Base-by-base conservation (phyloP, 2,113 vertebrate genomes). In the Bufo bufo region DNA sequence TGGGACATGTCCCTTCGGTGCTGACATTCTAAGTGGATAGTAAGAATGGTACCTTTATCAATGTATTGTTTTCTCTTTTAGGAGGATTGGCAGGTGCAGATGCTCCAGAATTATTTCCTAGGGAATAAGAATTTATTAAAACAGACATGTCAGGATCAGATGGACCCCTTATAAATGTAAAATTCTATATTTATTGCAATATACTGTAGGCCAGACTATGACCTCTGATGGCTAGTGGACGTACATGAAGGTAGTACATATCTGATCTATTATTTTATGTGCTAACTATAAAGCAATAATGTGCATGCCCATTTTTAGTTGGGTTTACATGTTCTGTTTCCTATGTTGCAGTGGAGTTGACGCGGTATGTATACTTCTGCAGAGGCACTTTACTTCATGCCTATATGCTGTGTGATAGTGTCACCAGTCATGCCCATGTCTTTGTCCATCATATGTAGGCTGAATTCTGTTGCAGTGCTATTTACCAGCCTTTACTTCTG, bases 301-400 rank as follows among this genome's bases (percentile, higher is more conserved):
- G 58, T 80, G 54, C 77, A 78, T 78, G 50, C 56, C 78, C 56
- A 4, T 59, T 61, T 61, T 59, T 59, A 56, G 54, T 43, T 58
- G 50, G 50, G 17, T 79, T 80, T 43, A 61, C 23, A 4, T 17
- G n/a, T 58, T n/a, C 7, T 50, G 65, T 33, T 58, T 79, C 52
- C 52, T 56, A 13, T 13, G 14, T 79, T 1, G 2, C 16, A 54
- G 49, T 78, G 49, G 8, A 54, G 20, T 54, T 79, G 13, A 33
- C 66, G 47, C 71, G 17, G 50, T 78, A 45, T 49, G 50, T 78
- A 78, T 23, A n/a, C 50, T 54, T 54, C 20, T 54, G 54, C 50
- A 23, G 49, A 50, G 10, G 75, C 75, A 79, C 49, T 79, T 79
- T 43, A 79, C 72, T 49, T 49, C 45, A 75, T 17, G 72, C 75